Evolutionary conservation across 1,140 invertebrate genomes (phyloP).

Genomic region (Wiebesia pumilae): DNA sequence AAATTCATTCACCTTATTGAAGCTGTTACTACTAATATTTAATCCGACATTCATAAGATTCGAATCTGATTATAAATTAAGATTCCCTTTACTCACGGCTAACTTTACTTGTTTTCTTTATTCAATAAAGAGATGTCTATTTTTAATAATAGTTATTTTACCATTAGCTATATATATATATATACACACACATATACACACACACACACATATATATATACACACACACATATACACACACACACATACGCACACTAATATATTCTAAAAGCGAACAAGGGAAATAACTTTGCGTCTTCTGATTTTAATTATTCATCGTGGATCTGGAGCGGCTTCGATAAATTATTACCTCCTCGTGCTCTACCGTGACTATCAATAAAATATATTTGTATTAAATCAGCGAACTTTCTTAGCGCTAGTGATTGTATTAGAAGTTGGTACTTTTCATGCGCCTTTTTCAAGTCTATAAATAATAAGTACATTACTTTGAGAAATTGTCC

Average conservation of each 20-base stretch:
- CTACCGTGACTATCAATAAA: not conserved
- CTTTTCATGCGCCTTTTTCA: not conserved
- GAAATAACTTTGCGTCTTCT: not conserved
- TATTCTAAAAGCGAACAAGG: not conserved
- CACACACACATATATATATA: not conserved
- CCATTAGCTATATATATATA: too few species aligned
- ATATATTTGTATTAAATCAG: not conserved
- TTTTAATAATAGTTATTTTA: not conserved
- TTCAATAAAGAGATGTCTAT: not conserved
- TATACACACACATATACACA: too few species aligned
- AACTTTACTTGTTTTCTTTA: not conserved
- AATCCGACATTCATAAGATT: too few species aligned
- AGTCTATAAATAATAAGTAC: not conserved
- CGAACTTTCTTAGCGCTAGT: not conserved
- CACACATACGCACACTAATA: not conserved
- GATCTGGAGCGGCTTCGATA: not conserved
- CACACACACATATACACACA: not conserved
- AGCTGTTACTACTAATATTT: too few species aligned
- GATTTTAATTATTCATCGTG: not conserved
- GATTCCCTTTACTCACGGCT: not conserved
- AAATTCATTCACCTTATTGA: too few species aligned
- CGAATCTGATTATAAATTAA: too few species aligned
- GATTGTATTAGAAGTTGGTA: not conserved
- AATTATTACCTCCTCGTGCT: not conserved
- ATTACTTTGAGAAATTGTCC: not conserved